These are phyloP conservation scores for Asarcornis scutulata DNA, from an alignment of 2,113 vertebrate genomes.

Conservation along the genomic window DNA sequence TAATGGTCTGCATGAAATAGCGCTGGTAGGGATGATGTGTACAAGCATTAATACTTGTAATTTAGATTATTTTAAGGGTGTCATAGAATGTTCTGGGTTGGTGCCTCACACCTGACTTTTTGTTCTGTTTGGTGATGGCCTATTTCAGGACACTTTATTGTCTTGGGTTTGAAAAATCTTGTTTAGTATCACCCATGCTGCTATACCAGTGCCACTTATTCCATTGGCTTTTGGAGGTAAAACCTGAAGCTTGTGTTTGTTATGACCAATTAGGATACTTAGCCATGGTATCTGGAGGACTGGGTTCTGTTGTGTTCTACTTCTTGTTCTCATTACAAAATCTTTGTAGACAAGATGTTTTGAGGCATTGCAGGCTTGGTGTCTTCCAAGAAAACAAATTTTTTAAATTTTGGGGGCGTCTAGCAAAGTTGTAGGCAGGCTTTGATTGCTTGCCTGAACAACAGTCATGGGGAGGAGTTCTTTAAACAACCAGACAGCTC, in stretches of 20 bases:
- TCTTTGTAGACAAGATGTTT: not conserved
- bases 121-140: not conserved
- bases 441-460: not conserved
- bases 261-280: not conserved
- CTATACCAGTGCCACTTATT: not conserved
- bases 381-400: not conserved
- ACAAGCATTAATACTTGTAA: not conserved
- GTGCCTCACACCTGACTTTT: not conserved
- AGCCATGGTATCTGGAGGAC: not conserved
- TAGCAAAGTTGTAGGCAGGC: not conserved
- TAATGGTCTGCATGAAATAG: not conserved
- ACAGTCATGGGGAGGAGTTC: not conserved
- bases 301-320: not conserved
- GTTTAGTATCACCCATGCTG: not conserved
- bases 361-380: not conserved
- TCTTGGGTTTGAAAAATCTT: not conserved
- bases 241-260: not conserved
- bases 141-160: not conserved
- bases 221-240: not conserved
- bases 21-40: not conserved
- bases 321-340: not conserved
- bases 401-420: not conserved
- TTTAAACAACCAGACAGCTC: not conserved
- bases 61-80: conserved; percentile 28
- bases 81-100: not conserved